phyloP scores from a whole-genome alignment of 1,140 invertebrate species.

The Cydia pomonella region DNA sequence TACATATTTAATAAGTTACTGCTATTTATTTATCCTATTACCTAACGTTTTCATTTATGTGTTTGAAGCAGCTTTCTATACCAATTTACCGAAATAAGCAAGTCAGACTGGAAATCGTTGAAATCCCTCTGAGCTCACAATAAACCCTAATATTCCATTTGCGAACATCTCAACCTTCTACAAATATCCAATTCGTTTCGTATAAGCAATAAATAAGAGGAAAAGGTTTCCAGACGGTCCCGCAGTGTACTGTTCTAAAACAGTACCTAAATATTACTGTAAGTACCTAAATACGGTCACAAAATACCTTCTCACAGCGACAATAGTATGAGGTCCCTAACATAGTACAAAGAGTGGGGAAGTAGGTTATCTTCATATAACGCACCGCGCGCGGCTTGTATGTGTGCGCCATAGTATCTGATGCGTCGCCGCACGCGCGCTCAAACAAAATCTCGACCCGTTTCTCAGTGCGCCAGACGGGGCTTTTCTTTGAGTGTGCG shows the following conservation, averaged over 20 bases:
- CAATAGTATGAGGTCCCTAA: too few species aligned
- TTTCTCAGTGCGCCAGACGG: too few species aligned
- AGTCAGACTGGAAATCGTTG: neutral
- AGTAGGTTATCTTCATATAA: too few species aligned
- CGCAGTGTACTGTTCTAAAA: conserved; percentile 21
- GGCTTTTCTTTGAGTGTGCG: too few species aligned
- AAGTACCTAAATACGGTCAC: neutral
- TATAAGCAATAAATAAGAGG: conserved; percentile 80
- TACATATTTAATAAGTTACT: too few species aligned
- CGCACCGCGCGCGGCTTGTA: too few species aligned
- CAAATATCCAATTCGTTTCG: conserved; percentile 78
- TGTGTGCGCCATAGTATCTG: too few species aligned
- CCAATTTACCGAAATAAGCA: neutral
- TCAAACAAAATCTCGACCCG: too few species aligned
- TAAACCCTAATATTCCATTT: conserved; percentile 64
- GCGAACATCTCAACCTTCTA: conserved; percentile 70
- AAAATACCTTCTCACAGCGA: too few species aligned
- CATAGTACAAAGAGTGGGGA: too few species aligned
- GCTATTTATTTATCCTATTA: too few species aligned
- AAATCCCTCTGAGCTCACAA: conserved; percentile 22
- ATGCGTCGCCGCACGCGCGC: too few species aligned
- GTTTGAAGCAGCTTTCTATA: neutral
- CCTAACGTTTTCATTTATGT: neutral
- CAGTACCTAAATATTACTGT: neutral
- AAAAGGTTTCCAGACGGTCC: conserved; percentile 76